phyloP scores from a whole-genome alignment of 2,888 invertebrate genomes.

The Chydorus sphaericus region DNA sequence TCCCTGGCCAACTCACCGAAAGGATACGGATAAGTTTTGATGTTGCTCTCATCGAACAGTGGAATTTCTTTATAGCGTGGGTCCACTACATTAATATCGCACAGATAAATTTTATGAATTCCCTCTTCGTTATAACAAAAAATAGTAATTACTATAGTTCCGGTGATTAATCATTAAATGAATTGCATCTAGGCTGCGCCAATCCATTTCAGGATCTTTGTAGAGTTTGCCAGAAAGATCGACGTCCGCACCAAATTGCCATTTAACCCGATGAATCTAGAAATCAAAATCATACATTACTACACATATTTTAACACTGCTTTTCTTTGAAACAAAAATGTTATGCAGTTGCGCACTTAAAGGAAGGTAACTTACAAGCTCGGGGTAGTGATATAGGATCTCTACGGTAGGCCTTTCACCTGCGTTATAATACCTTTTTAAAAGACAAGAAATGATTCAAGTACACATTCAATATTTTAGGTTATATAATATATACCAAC shows the following conservation, averaged over 20 bases:
- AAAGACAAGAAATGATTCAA: too few species aligned
- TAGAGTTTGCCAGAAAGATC: constrained; percentile 12
- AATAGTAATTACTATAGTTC: constrained; percentile 17
- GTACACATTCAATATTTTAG: too few species aligned
- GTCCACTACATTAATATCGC: constrained; percentile 15
- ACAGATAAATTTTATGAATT: background rate
- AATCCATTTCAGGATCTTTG: constrained; percentile 19
- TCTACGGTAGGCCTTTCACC: too few species aligned
- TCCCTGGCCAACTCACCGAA: constrained; percentile 25
- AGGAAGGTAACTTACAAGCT: too few species aligned
- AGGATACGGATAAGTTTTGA: constrained; percentile 20
- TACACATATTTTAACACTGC: background rate
- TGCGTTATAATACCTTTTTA: too few species aligned
- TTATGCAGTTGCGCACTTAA: background rate
- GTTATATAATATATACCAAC: too few species aligned
- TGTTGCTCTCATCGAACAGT: constrained; percentile 21
- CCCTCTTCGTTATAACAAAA: background rate
- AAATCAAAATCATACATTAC: background rate
- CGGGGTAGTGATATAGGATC: too few species aligned
- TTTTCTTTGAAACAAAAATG: background rate
- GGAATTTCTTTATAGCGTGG: constrained; percentile 13
- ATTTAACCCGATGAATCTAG: constrained; percentile 22
- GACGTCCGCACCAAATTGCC: constrained; percentile 22
- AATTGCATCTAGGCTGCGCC: constrained; percentile 25
- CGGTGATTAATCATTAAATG: constrained; percentile 29